Evolutionary conservation across 2,113 vertebrate species (phyloP).

Genomic region (Protobothrops flavoviridis): DNA sequence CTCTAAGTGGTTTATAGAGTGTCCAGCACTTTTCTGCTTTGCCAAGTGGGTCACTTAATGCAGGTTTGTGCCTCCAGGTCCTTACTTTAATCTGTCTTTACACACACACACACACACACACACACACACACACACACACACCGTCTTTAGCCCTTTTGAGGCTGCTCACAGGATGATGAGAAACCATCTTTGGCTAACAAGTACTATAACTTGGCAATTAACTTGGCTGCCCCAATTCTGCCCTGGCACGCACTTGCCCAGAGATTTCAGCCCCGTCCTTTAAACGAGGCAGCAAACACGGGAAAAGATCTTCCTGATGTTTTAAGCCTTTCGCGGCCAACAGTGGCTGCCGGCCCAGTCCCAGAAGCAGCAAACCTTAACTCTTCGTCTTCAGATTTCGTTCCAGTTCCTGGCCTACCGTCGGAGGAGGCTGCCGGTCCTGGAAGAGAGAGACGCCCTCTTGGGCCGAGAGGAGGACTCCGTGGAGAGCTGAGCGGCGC

Average conservation of each 20-base stretch:
- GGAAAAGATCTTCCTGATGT: neutral
- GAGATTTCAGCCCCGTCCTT: neutral
- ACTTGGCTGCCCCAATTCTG: neutral
- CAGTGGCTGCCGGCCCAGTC: no score
- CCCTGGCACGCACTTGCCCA: neutral
- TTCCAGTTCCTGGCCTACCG: slow-evolving; percentile 71
- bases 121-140: no score
- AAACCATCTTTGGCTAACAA: neutral
- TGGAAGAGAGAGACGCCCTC: slow-evolving; percentile 57
- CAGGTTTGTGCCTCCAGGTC: neutral
- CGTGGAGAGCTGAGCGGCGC: slow-evolving; percentile 51
- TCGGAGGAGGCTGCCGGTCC: fast-evolving
- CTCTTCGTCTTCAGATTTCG: slow-evolving; percentile 63
- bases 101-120: no score
- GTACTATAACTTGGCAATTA: neutral
- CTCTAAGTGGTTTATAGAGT: no score
- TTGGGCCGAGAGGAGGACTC: neutral
- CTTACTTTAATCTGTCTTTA: neutral
- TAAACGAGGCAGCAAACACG: neutral
- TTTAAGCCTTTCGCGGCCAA: neutral
- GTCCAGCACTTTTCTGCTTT: neutral
- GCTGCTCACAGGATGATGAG: neutral
- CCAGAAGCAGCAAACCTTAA: slow-evolving; percentile 51
- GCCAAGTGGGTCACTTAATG: neutral
- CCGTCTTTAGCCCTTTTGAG: neutral